Conservation (phyloP, 2,797 vertebrate genomes). For the Fringilla coelebs region DNA sequence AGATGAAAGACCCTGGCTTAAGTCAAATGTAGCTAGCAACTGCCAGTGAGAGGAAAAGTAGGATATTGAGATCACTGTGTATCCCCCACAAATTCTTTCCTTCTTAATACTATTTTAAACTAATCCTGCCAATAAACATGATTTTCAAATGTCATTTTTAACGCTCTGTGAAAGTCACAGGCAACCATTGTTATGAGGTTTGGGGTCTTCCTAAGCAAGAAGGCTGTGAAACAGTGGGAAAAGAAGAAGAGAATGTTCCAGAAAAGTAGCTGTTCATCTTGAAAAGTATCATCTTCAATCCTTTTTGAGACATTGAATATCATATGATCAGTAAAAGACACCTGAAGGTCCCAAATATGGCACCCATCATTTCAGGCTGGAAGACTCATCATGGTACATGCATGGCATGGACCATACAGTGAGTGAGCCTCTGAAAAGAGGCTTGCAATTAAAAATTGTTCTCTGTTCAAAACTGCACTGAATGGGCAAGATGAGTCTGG, state of each 20-base stretch:
- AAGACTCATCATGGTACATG: background rate
- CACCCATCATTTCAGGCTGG: background rate
- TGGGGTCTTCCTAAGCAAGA: background rate
- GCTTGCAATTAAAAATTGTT: background rate
- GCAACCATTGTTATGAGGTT: background rate
- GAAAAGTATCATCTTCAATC: background rate
- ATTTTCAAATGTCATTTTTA: background rate
- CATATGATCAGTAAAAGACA: background rate
- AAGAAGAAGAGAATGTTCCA: background rate
- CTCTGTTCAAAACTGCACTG: background rate
- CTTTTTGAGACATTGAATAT: background rate
- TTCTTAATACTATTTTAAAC: background rate
- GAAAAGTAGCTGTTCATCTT: background rate
- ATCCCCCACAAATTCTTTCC: background rate
- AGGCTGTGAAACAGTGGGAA: background rate
- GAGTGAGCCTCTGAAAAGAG: background rate
- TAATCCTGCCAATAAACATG: background rate
- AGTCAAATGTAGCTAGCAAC: background rate
- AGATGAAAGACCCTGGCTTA: background rate
- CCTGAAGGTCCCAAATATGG: background rate
- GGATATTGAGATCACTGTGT: background rate
- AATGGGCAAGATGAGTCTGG: background rate
- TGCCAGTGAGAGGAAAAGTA: background rate
- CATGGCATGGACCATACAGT: background rate
- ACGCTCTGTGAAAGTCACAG: background rate